phyloP scores from a whole-genome alignment of 2,888 invertebrate genomes.

The Pristionchus maxplancki region DNA sequence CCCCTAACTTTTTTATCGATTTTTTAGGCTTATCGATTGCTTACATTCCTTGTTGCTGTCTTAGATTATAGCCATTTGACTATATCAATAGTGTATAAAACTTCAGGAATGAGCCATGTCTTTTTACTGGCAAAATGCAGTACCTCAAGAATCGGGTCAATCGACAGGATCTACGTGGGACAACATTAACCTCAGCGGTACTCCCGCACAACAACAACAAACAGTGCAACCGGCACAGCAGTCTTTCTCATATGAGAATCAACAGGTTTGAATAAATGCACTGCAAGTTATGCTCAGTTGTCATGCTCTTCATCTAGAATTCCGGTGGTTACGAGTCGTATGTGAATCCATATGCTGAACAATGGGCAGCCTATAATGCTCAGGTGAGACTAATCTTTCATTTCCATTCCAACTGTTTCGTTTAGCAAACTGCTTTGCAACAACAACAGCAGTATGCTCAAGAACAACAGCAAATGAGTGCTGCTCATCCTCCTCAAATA shows the following conservation, averaged over 20 bases:
- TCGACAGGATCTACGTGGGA: conserved; percentile 54
- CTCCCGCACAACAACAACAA: conserved; percentile 56
- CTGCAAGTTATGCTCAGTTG: background rate
- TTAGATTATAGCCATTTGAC: background rate
- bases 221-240: background rate
- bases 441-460: conserved; percentile 18
- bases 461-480: conserved; percentile 19
- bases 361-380: conserved; percentile 48
- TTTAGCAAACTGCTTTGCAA: conserved; percentile 41
- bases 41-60: background rate
- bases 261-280: background rate
- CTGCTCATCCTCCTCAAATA: background rate
- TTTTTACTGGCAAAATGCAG: conserved; percentile 50
- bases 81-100: background rate
- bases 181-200: conserved; percentile 61
- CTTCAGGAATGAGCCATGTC: conserved; percentile 49
- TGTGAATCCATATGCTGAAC: conserved; percentile 35
- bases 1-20: background rate
- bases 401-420: background rate
- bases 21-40: conserved; percentile 1
- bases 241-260: conserved; percentile 28
- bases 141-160: conserved; percentile 48
- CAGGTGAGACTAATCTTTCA: conserved; percentile 23
- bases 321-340: background rate
- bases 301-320: background rate